These are phyloP conservation scores for rat (Rattus norvegicus) DNA, from an alignment of 2,113 vertebrate genomes.

Conservation along the genomic window GRCr8 NC_086031.1:38726001-38726500, in stretches of 20 bases:
- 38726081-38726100: not conserved
- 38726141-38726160: not conserved
- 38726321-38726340: not conserved
- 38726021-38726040: not conserved
- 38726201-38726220: not conserved
- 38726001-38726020: not conserved
- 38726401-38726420: not conserved
- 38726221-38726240: not conserved
- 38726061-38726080: not conserved
- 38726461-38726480: not conserved
- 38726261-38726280: not conserved
- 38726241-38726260: not conserved
- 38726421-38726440: not conserved
- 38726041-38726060: not conserved
- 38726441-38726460: not conserved
- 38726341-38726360: not conserved
- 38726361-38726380: not conserved
- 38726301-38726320: not conserved
- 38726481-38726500: not conserved
- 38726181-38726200: not conserved
- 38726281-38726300: not conserved
- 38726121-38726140: not conserved
- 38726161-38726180: conserved; percentile 8
- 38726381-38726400: not conserved
- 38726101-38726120: not conserved